Conservation (phyloP, 2,113 vertebrate species). For the Pelecanoides urinatrix region DNA sequence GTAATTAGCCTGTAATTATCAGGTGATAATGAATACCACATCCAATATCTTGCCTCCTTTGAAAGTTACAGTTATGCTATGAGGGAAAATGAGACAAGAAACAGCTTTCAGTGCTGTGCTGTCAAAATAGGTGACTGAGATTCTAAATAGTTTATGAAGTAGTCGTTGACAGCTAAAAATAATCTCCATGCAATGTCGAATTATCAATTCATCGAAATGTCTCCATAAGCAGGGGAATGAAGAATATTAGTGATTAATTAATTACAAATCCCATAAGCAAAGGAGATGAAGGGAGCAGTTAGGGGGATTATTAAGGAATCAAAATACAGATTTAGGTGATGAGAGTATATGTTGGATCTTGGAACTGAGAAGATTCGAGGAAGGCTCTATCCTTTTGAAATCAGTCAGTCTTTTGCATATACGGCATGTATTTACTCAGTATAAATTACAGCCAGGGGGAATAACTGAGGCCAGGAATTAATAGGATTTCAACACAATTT, state of each 20-base stretch:
- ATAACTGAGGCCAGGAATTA: neutral
- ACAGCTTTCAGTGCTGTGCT: neutral
- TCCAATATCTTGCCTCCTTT: conserved; percentile 57
- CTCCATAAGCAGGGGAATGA: neutral
- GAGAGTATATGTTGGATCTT: neutral
- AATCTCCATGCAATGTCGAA: neutral
- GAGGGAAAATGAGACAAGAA: conserved; percentile 37
- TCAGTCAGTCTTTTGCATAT: neutral
- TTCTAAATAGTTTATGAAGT: neutral
- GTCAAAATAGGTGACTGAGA: neutral
- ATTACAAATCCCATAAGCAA: neutral
- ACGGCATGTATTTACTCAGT: neutral
- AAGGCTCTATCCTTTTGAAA: neutral
- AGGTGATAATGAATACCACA: conserved; percentile 70
- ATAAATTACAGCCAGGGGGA: neutral
- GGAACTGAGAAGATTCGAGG: neutral
- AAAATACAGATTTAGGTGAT: neutral
- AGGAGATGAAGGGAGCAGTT: neutral
- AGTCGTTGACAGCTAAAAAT: neutral
- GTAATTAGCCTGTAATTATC: conserved; percentile 75
- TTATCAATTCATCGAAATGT: neutral
- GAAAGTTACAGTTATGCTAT: conserved; percentile 48
- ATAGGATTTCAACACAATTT: neutral
- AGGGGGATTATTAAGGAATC: neutral
- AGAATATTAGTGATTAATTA: neutral